Base-by-base conservation (phyloP, 2,113 vertebrate species). In the Burhinus bistriatus region DNA sequence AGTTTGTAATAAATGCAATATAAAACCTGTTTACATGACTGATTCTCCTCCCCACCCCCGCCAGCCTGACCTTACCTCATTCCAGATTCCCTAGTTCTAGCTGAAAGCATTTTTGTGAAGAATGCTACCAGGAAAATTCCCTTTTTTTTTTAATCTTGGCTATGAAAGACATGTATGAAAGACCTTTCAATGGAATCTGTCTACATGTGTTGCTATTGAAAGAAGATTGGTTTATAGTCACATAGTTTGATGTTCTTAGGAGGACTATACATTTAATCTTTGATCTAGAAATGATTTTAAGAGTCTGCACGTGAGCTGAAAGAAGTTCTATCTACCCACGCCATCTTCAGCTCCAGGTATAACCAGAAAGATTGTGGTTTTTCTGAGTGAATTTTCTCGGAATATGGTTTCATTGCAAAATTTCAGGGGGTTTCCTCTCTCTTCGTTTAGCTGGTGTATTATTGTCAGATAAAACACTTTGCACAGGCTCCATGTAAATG, bases 1-100 rank as follows among this genome's bases (percentile, higher is more conserved):
- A 90, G 76, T 96, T 85, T 82, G 77, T 93, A 89, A 92, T 95
- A 93, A 95, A 96, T 94, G 91, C 95, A 89, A 95, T 94, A 75
- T 89, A 95, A 93, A 95, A 91, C 87, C 83, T 96, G 88, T 89
- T 96, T 96, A 95, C 92, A 55, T 89, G 95, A 88, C 83, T 73
- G 89, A 73, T 88, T 93, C 76, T 70, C 44, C 54, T 80, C 69
- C 65, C 80, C 38, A 62, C 47, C 52, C 47, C 59, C 51, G 59
- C 19, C 62, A 89, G 83, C 52, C 78, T 84, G 83, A 77, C 87
- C 93, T 93, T 90, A 83, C 89, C 76, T 93, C 89, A 94, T 97
- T 90, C 90, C 83, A 85, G 78, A 95, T 89, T 91, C 82, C 62
- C 36, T 58, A 82, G 57, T 80, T 96, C 71, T 77, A 95, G 86